phyloP scores from a whole-genome alignment of 2,797 vertebrate species.

The Cryptoblepharus egeriae region DNA sequence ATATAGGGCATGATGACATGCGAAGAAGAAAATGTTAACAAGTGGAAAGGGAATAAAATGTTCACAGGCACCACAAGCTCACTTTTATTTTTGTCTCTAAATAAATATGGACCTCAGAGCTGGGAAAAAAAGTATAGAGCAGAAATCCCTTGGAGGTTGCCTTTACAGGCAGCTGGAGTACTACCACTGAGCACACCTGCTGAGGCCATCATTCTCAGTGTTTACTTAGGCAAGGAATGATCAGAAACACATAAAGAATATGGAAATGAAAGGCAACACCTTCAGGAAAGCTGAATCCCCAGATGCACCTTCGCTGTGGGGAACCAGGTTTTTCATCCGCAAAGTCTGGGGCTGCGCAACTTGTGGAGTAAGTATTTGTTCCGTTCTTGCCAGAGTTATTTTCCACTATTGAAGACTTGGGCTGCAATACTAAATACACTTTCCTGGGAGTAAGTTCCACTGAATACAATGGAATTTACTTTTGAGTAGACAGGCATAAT shows the following conservation, averaged over 20 bases:
- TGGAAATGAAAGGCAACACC: constrained; percentile 63
- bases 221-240: constrained; percentile 66
- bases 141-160: constrained; percentile 48
- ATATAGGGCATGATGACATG: neutral
- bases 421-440: no score
- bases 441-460: no score
- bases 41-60: neutral
- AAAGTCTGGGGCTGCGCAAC: neutral
- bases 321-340: neutral
- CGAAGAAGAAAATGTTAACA: neutral
- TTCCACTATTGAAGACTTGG: neutral
- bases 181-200: constrained; percentile 47
- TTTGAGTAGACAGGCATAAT: no score
- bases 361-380: neutral
- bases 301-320: neutral
- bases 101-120: constrained; percentile 31
- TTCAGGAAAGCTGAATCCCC: constrained; percentile 41
- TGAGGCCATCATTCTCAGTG: constrained; percentile 63
- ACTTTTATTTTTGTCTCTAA: neutral
- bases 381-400: neutral
- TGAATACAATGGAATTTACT: no score
- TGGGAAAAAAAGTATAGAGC: constrained; percentile 38
- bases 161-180: constrained; percentile 53
- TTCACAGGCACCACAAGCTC: neutral
- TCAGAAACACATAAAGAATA: constrained; percentile 60